Conservation (phyloP, 2,113 vertebrate genomes). For the Penelope pileata region DNA sequence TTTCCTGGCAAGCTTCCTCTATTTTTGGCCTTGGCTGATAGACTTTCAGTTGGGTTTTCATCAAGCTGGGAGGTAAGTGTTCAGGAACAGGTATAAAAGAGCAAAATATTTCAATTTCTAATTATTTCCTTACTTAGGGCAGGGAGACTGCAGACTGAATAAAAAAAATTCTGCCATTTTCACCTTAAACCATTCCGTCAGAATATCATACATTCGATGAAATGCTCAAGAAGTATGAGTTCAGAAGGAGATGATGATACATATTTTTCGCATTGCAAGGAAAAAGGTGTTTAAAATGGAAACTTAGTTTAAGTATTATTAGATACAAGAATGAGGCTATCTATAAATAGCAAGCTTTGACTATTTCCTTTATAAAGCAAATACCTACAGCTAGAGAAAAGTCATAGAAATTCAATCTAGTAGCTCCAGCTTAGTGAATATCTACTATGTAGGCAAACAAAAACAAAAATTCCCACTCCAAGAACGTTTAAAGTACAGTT, state of each 20-base stretch:
- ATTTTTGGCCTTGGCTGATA: neutral
- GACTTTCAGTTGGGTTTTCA: neutral
- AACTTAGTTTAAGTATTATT: neutral
- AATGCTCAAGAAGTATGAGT: neutral
- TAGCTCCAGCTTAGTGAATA: neutral
- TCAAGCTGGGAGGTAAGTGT: neutral
- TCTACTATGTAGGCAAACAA: neutral
- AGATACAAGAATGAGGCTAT: neutral
- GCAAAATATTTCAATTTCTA: neutral
- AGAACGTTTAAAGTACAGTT: neutral
- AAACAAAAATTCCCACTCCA: neutral
- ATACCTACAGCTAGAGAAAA: neutral
- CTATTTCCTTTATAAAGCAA: neutral
- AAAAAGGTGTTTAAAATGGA: neutral
- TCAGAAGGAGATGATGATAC: neutral
- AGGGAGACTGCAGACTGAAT: neutral
- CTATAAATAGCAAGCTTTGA: neutral
- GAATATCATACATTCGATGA: neutral
- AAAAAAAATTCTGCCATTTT: neutral
- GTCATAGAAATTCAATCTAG: neutral
- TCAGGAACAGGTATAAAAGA: neutral
- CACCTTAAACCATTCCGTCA: neutral
- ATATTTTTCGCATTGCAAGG: neutral
- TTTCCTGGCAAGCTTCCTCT: neutral
- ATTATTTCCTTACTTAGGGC: neutral